Base-by-base conservation (phyloP, 2,888 invertebrate species). In the Ryuthela nishihirai region DNA sequence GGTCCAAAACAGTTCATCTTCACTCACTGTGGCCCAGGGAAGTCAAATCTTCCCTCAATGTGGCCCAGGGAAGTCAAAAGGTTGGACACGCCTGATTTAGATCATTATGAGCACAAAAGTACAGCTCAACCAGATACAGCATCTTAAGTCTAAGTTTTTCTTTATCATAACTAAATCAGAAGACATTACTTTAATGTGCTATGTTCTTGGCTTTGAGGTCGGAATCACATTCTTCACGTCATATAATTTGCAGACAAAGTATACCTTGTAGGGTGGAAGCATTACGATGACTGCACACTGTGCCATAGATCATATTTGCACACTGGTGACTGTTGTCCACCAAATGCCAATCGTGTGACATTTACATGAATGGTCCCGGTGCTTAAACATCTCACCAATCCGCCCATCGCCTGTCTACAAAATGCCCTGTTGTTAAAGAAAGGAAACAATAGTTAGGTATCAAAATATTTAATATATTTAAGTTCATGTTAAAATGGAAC, bases 201-300 rank as follows among this genome's bases (percentile, higher is more conserved):
- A n/a, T n/a, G 61, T 58, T 52, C 64, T 47, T 24, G 64, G 60
- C 43, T 64, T 64, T 20, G 61, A 46, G 2, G 61, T 62, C 6
- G 62, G 62, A 26, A 58, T 62, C n/a, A 62, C 62, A 44, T 66
- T 69, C 72, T 85, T 87, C 0, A 85, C 82, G 70, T 89, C 87
- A 40, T 95, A 95, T 10, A 95, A 77, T 77, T 90, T 88, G 64
- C 89, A 82, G 12, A 95, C 87, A 74, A 93, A 93, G 73, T 84
- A 88, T 1, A 93, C 91, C 75, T 89, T 88, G 42, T 85, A 72
- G 1, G 85, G 80, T 9, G 87, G 87, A 0, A 92, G 87, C 1
- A 83, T 79, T 43, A 85, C 76, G 63, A 95, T 87, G 1, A 93
- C 86, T 23, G 85, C 54, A 65, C 93, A 88, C 78, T 94, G 93